A percentile compares a stretch with the other conserved stretches of the same genome.
These are phyloP conservation scores for Pangasius djambal DNA, from an alignment of 2,797 vertebrate genomes.

Conservation along the genomic window DNA sequence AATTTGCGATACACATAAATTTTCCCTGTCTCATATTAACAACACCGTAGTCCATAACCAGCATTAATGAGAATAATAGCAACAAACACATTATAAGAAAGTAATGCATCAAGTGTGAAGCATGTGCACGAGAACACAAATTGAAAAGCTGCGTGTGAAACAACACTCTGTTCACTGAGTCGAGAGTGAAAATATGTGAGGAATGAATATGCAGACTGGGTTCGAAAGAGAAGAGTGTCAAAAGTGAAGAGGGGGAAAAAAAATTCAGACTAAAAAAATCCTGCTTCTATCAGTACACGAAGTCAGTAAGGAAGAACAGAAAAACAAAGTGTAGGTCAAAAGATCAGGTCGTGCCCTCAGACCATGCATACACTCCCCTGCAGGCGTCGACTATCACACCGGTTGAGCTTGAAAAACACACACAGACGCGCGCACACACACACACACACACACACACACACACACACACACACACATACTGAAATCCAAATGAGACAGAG, in stretches of 20 bases:
- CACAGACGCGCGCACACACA: slow-evolving; percentile 4
- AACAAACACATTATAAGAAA: neutral
- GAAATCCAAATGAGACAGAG: neutral
- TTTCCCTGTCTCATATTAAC: neutral
- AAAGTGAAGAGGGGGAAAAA: neutral
- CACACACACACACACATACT: slow-evolving; percentile 26
- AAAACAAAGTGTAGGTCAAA: slow-evolving; percentile 73
- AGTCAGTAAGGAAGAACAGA: slow-evolving; percentile 49
- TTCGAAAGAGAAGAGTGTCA: slow-evolving; percentile 12
- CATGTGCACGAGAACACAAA: neutral
- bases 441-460: slow-evolving; percentile 8
- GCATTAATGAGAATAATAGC: neutral
- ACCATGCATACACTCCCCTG: slow-evolving; percentile 67
- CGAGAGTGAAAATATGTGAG: slow-evolving; percentile 65
- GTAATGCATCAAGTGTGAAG: neutral
- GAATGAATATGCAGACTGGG: slow-evolving; percentile 56
- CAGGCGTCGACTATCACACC: slow-evolving; percentile 67
- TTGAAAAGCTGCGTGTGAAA: slow-evolving; percentile 38
- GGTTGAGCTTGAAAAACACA: slow-evolving; percentile 15
- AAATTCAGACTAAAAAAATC: slow-evolving; percentile 62
- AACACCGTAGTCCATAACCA: neutral
- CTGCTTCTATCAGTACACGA: slow-evolving; percentile 50
- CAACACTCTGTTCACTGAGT: slow-evolving; percentile 63
- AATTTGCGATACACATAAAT: neutral
- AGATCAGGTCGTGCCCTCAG: slow-evolving; percentile 69